These are phyloP conservation scores for Oscheius sp. DNA, from an alignment of 2,888 invertebrate genomes.

Conservation along the genomic window DNA sequence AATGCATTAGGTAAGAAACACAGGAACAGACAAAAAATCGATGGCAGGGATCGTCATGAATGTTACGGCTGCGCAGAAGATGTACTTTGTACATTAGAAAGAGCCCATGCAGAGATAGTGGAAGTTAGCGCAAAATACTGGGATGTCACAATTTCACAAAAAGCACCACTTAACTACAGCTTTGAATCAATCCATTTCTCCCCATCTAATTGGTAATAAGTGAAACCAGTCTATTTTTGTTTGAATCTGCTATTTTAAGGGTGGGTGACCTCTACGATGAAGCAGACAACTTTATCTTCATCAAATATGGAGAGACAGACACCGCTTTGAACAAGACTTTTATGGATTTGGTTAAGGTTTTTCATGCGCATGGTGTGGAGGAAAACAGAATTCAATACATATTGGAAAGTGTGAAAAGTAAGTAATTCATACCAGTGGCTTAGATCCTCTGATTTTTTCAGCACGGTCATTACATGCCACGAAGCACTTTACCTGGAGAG, in stretches of 20 bases:
- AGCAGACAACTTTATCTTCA: background rate
- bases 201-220: background rate
- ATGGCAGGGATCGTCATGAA: background rate
- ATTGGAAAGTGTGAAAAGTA: background rate
- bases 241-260: background rate
- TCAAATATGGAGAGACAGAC: slow-evolving; percentile 4
- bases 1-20: slow-evolving; percentile 12
- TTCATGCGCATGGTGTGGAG: background rate
- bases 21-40: background rate
- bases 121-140: too few species aligned
- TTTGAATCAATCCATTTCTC: too few species aligned
- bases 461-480: background rate
- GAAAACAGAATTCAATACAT: background rate
- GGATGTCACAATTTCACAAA: too few species aligned
- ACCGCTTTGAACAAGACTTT: background rate
- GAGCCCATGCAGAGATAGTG: too few species aligned
- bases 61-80: background rate
- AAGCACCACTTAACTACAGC: too few species aligned
- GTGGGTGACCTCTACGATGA: background rate
- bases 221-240: too few species aligned
- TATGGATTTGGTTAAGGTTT: background rate
- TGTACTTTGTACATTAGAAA: background rate
- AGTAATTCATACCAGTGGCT: background rate
- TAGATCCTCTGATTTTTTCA: background rate
- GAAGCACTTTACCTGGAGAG: background rate